Evolutionary conservation across 2,113 vertebrate species (phyloP), one percentile per base, ranked within the genome.

Genomic region (Silurus glanis): DNA sequence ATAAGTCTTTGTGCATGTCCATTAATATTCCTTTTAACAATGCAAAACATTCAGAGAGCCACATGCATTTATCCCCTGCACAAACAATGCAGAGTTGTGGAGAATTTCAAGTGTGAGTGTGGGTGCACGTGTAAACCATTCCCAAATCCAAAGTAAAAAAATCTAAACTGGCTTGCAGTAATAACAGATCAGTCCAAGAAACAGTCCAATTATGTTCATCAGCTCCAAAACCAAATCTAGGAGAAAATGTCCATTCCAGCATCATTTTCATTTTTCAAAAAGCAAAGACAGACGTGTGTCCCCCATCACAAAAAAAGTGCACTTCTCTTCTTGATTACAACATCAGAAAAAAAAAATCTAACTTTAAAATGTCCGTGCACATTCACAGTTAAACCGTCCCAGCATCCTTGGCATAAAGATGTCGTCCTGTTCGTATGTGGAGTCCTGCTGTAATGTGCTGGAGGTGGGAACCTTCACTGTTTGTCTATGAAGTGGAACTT

Each of bases 11-110:
- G 59, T 53, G 51, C 67, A 87, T 85, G 82, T 78, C 72, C 69
- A 64, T 51, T 81, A 86, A 87, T 82, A 85, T 53, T 71, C 80
- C 76, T 86, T 87, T 83, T 69, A 85, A 84, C 66, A 88, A 83
- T 79, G 82, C 79, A 87, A 88, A 87, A 80, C 88, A 91, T 89
- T 87, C 83, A 64, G 75, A 87, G 62, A 84, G 83, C 82, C 76
- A 88, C 37, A 90, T 89, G 90, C 89, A 81, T 45, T 79, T 75
- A 62, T 82, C 45, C 37, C 82, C 71, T 86, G 87, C 88, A 88
- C 88, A 90, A 53, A 85, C 61, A 78, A 80, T 37, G 28, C 23
- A 25, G 16, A 62, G 64, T 55, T 78, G 80, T 28, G 9, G 45
- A 56, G 74, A 61, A 82, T 19, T 80, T 85, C 75, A n/a, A 2